Conservation (phyloP, 2,888 invertebrate genomes). For the Pollenia angustigena region DNA sequence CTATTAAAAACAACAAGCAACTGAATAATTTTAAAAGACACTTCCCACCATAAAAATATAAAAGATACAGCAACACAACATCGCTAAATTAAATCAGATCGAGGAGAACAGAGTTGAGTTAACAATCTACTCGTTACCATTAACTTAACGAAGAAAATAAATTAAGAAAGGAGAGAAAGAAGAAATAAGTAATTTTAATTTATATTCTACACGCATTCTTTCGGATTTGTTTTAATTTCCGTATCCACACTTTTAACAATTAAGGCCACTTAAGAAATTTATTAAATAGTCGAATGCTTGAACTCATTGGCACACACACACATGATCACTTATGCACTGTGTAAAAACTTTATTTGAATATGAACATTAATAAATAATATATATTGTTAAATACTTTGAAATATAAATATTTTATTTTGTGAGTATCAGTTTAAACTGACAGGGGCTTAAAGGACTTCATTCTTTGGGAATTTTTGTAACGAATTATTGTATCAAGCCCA, state of each 20-base stretch:
- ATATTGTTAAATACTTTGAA: not conserved
- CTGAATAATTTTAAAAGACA: conserved; percentile 60
- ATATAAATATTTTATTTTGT: no score
- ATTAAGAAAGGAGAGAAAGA: conserved; percentile 35
- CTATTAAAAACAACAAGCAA: conserved; percentile 56
- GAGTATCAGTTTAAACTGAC: no score
- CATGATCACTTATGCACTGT: no score
- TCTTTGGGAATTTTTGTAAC: no score
- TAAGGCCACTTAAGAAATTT: conserved; percentile 52
- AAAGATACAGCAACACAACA: not conserved
- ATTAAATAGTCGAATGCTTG: conserved; percentile 6
- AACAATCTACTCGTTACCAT: conserved; percentile 7
- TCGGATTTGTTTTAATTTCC: conserved; percentile 51
- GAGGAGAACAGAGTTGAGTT: not conserved
- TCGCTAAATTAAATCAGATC: conserved; percentile 40
- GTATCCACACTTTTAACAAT: conserved; percentile 57
- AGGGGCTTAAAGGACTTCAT: no score
- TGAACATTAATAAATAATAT: not conserved
- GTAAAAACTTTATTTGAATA: not conserved
- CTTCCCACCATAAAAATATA: conserved; percentile 52
- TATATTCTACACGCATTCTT: conserved; percentile 54
- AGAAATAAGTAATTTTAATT: conserved; percentile 44
- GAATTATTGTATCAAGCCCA: no score
- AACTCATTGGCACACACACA: not conserved
- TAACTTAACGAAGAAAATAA: conserved; percentile 40